Base-by-base conservation (phyloP, 2,797 vertebrate species). In the Tachyglossus aculeatus region DNA sequence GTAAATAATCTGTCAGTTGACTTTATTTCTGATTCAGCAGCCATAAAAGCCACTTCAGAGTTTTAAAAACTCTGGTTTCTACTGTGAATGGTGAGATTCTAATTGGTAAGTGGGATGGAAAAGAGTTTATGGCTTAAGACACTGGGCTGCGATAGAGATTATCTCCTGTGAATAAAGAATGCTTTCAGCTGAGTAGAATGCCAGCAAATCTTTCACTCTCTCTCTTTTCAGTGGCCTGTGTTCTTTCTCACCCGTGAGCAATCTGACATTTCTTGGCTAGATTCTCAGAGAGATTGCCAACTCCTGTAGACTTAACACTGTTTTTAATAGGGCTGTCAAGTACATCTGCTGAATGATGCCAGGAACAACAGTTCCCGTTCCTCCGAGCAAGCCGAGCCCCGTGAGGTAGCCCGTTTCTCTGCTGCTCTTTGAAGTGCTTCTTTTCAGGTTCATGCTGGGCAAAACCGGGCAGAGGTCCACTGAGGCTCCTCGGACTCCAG, bases 401-500 rank as follows among this genome's bases (percentile, higher is more conserved):
- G 21, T 5, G 50, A 24, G 15, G 34, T 19, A 14, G 33, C 29
- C 14, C 19, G 40, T 12, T 58, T 32, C 50, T 55, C 67, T 58
- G 21, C n/a, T n/a, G n/a, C n/a, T n/a, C n/a, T n/a, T n/a, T n/a
- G n/a, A n/a, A n/a, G n/a, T n/a, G n/a, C n/a, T n/a, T n/a, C n/a
- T n/a, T n/a, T n/a, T n/a, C n/a, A 67, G 29, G 22, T 44, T 21
- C 18, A 5, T 0, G 15, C n/a, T 27, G 40, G 44, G 22, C n/a
- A 54, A 41, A 44, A 36, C 61, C 62, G 59, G 65, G 37, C 40
- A 21, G 39, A 45, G 39, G 36, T 34, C 47, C 44, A 43, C 29
- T 27, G 43, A 58, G 37, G 3, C 3, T 24, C 50, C 41, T 74
- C 53, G 66, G 63, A 44, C 71, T 31, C 29, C 71, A 62, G 29